Evolutionary conservation across 1,140 invertebrate genomes (phyloP).

Genomic region (Drosophila sp.): DNA sequence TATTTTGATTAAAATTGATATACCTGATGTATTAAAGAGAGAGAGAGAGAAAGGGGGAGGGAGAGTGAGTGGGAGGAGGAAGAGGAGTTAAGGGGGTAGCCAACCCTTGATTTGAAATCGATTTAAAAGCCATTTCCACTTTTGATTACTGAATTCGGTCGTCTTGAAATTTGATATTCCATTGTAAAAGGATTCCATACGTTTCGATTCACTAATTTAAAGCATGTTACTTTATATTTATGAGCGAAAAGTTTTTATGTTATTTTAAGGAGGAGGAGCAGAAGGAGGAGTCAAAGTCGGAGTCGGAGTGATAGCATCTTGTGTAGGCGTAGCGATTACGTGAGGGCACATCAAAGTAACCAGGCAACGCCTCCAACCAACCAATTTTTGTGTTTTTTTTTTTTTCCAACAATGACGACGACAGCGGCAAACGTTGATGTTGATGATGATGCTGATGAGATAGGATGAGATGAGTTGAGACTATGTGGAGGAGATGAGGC

Average conservation of each 20-base stretch:
- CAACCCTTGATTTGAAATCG: neutral
- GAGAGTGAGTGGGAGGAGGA: no score
- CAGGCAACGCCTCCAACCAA: conserved; percentile 44
- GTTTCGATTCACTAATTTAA: conserved; percentile 27
- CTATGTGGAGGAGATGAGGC: neutral
- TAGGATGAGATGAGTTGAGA: conserved; percentile 5
- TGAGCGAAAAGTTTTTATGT: conserved; percentile 42
- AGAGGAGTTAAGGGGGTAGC: neutral
- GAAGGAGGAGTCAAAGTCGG: neutral
- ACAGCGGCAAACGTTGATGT: conserved; percentile 38
- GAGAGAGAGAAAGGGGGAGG: no score
- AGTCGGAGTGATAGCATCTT: no score
- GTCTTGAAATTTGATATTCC: conserved; percentile 3
- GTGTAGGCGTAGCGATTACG: conserved; percentile 44
- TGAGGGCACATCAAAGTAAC: conserved; percentile 74
- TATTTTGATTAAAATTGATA: conserved; percentile 4
- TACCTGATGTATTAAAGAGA: neutral
- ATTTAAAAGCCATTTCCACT: conserved; percentile 12
- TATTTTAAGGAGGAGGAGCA: conserved; percentile 8
- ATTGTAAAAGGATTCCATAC: conserved; percentile 8
- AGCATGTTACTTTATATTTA: conserved; percentile 33
- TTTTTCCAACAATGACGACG: conserved; percentile 33
- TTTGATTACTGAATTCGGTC: neutral
- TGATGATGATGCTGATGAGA: conserved; percentile 34
- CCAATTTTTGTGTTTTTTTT: neutral